Conservation (phyloP, 2,888 invertebrate genomes). For the Epinotia demarniana region DNA sequence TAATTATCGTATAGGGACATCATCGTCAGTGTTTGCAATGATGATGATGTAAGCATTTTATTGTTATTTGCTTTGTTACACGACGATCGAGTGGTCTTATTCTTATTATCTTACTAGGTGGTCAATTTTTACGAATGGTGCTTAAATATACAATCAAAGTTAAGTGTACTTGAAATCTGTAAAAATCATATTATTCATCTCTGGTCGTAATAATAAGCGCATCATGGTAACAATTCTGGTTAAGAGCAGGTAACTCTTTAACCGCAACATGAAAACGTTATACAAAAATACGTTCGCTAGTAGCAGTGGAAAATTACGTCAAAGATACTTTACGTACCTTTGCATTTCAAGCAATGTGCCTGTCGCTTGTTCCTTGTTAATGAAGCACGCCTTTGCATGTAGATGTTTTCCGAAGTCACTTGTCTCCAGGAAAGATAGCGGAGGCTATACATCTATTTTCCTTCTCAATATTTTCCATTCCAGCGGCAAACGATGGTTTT, state of each 20-base stretch:
- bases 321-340: slow-evolving; percentile 45
- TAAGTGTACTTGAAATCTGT: neutral
- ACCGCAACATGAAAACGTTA: slow-evolving; percentile 6
- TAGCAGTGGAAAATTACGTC: slow-evolving; percentile 39
- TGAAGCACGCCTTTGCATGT: slow-evolving; percentile 31
- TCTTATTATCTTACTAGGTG: neutral
- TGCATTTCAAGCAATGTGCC: slow-evolving; percentile 33
- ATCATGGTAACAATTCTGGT: neutral
- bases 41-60: neutral
- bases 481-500: neutral
- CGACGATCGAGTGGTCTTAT: too few relatives aligned
- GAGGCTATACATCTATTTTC: slow-evolving; percentile 12
- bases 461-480: slow-evolving; percentile 1
- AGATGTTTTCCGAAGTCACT: slow-evolving; percentile 19
- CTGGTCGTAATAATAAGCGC: slow-evolving; percentile 23
- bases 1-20: slow-evolving; percentile 6
- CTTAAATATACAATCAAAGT: slow-evolving; percentile 6
- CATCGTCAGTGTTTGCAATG: neutral
- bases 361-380: slow-evolving; percentile 23
- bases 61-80: too few relatives aligned
- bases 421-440: slow-evolving; percentile 28
- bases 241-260: neutral
- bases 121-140: slow-evolving; percentile 6
- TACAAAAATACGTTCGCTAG: slow-evolving; percentile 41
- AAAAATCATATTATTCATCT: slow-evolving; percentile 31